A percentile compares a stretch with the other conserved stretches of the same genome.
These are phyloP conservation scores for Drosophila azteca DNA, from an alignment of 1,140 invertebrate genomes.

Conservation along the genomic window DNA sequence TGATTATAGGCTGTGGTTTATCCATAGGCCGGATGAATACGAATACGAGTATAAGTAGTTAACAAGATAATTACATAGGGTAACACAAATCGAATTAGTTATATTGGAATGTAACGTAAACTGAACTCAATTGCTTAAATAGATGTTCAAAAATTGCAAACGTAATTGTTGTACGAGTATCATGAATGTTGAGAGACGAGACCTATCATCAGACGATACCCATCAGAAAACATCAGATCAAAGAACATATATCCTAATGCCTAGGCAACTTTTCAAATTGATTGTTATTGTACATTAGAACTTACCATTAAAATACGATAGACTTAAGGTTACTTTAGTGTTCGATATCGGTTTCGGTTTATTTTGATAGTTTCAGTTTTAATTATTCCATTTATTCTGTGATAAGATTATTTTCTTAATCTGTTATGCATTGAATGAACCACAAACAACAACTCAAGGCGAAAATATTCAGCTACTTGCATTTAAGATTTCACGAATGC, in stretches of 20 bases:
- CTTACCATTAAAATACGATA: constrained; percentile 75
- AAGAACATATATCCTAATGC: constrained; percentile 34
- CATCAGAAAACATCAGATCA: constrained; percentile 51
- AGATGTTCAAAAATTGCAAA: constrained; percentile 81
- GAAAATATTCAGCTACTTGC: constrained; percentile 21
- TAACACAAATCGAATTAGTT: constrained; percentile 73
- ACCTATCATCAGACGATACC: constrained; percentile 67
- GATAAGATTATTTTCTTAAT: constrained; percentile 30
- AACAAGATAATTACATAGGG: constrained; percentile 35
- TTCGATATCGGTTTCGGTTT: constrained; percentile 31
- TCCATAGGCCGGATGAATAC: constrained; percentile 23
- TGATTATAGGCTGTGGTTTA: constrained; percentile 37
- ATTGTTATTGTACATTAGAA: constrained; percentile 57
- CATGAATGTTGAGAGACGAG: constrained; percentile 42
- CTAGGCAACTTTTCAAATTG: constrained; percentile 77
- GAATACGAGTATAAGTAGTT: constrained; percentile 37
- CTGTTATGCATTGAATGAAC: constrained; percentile 64
- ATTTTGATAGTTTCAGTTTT: constrained; percentile 32
- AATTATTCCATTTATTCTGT: constrained; percentile 29
- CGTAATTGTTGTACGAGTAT: constrained; percentile 64
- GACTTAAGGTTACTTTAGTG: constrained; percentile 74
- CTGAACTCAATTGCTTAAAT: constrained; percentile 81
- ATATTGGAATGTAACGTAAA: constrained; percentile 49
- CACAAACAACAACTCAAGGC: constrained; percentile 58
- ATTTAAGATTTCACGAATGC: not conserved